These are phyloP conservation scores for Acleris cristana DNA, from an alignment of 2,888 invertebrate genomes.

Conservation along the genomic window DNA sequence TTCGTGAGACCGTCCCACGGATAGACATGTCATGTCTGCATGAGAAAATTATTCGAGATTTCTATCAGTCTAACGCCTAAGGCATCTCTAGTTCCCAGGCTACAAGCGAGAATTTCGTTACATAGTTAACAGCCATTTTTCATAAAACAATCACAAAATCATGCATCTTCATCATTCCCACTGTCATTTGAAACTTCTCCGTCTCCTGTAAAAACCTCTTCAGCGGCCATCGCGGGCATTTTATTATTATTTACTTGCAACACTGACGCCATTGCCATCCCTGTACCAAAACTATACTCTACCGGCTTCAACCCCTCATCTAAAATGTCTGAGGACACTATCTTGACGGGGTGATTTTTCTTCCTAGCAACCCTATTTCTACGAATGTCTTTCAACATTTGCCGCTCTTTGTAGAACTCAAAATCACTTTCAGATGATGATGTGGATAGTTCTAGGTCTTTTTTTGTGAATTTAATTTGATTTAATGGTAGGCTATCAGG, in stretches of 20 bases:
- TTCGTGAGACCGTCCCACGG: too few species aligned
- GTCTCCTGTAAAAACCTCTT: slow-evolving; percentile 75
- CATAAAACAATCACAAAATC: slow-evolving; percentile 34
- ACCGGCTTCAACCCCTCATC: slow-evolving; percentile 75
- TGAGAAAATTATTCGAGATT: too few species aligned
- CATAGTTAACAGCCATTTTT: not conserved
- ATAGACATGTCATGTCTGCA: too few species aligned
- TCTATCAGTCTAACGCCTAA: too few species aligned
- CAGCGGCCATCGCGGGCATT: slow-evolving; percentile 58
- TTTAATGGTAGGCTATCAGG: slow-evolving; percentile 34
- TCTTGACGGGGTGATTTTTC: slow-evolving; percentile 61
- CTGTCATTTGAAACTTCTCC: slow-evolving; percentile 78
- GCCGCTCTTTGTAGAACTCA: slow-evolving; percentile 54
- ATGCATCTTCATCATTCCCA: slow-evolving; percentile 72
- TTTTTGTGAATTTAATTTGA: slow-evolving; percentile 59
- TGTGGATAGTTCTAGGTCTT: slow-evolving; percentile 63
- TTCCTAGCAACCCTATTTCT: slow-evolving; percentile 62
- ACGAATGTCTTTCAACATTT: slow-evolving; percentile 63
- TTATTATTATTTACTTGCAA: slow-evolving; percentile 62
- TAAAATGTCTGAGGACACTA: slow-evolving; percentile 52
- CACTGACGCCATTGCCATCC: slow-evolving; percentile 78
- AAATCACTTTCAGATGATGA: slow-evolving; percentile 70
- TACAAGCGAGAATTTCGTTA: not conserved
- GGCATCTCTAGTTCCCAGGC: too few species aligned
- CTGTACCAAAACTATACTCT: slow-evolving; percentile 77